Evolutionary conservation across 2,113 vertebrate species (phyloP).

Genomic region (Pedionomus torquatus): DNA sequence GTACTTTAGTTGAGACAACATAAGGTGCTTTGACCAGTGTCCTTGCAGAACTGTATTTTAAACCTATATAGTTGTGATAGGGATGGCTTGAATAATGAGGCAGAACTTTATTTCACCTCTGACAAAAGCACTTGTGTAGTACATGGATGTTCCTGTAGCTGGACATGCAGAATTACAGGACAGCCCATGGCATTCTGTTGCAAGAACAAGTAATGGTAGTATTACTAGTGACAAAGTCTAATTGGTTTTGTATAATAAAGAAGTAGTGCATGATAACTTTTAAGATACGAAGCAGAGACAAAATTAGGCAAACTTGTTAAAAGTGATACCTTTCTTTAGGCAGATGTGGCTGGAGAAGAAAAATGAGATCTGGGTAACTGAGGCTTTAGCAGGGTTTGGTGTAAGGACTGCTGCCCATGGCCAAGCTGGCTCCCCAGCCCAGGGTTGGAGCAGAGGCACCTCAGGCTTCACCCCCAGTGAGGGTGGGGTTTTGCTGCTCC

Average conservation of each 20-base stretch:
- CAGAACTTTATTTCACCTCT: not conserved
- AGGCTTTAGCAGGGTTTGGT: not conserved
- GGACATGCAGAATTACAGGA: not conserved
- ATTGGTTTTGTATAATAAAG: constrained; percentile 40
- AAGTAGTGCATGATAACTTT: not conserved
- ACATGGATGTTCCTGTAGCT: fast-evolving
- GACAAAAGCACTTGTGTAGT: not conserved
- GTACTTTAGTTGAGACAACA: not conserved
- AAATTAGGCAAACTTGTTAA: constrained; percentile 14
- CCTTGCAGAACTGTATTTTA: not conserved
- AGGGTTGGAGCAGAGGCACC: no score
- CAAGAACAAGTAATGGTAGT: not conserved
- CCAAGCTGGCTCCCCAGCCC: not conserved
- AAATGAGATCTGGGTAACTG: not conserved
- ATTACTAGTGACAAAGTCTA: constrained; percentile 17
- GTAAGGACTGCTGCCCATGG: not conserved
- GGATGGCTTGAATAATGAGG: not conserved
- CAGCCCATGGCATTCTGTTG: constrained; percentile 18
- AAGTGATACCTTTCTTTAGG: not conserved
- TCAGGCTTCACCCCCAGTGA: no score
- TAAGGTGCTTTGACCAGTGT: not conserved
- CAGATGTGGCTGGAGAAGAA: not conserved
- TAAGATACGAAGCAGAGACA: not conserved
- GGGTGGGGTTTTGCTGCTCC: not conserved
- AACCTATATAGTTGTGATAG: not conserved